phyloP scores from a whole-genome alignment of 2,113 vertebrate species.

The Prolemur simus region DNA sequence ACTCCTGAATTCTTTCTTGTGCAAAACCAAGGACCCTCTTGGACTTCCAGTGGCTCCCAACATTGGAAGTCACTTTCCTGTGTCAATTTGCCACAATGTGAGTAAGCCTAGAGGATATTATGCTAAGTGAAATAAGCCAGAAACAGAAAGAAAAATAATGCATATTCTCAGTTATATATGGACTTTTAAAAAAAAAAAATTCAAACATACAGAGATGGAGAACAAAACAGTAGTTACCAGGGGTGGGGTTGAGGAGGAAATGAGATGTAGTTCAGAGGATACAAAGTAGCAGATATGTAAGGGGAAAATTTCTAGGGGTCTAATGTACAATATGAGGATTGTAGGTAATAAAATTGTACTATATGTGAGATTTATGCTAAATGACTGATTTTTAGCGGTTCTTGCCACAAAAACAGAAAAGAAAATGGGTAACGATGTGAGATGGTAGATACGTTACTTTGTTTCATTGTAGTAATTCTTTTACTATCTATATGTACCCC shows the following conservation, averaged over 20 bases:
- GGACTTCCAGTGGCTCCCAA: no score
- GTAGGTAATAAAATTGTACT: neutral
- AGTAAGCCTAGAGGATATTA: neutral
- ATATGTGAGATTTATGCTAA: neutral
- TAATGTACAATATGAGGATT: neutral
- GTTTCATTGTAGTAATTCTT: neutral
- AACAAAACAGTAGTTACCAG: neutral
- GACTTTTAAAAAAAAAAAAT: neutral
- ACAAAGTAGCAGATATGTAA: neutral
- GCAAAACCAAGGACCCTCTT: no score
- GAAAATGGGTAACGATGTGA: neutral
- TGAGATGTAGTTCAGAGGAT: neutral
- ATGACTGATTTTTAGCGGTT: neutral
- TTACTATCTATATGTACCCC: neutral
- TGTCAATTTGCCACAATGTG: neutral
- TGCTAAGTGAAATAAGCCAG: neutral
- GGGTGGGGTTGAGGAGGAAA: neutral
- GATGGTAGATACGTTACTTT: neutral
- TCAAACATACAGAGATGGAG: neutral
- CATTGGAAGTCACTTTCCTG: no score
- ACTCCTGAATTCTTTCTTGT: no score
- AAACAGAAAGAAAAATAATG: neutral
- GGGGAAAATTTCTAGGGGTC: neutral
- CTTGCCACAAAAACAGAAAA: neutral
- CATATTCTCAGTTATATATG: neutral